Evolutionary conservation across 2,113 vertebrate species (phyloP).

Genomic region (Rhabdornis inornatus): DNA sequence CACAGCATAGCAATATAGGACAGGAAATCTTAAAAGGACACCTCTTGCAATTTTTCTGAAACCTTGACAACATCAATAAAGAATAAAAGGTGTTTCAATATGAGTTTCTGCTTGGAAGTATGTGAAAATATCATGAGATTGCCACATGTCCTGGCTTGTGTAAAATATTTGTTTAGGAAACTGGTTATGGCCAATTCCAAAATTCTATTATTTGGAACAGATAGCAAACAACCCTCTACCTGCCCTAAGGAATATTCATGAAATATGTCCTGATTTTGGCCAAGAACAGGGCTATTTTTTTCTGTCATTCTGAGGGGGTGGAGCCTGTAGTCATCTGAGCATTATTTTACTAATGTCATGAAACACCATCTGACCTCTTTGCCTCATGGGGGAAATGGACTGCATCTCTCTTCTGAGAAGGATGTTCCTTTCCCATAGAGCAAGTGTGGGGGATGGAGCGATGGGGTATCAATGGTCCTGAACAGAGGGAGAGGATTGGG

Average conservation of each 20-base stretch:
- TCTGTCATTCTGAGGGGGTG: background rate
- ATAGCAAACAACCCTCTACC: background rate
- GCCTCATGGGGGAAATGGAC: background rate
- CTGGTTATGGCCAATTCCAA: background rate
- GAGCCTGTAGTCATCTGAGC: background rate
- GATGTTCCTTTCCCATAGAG: no score
- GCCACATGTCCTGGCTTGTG: background rate
- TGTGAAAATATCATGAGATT: background rate
- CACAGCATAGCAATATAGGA: background rate
- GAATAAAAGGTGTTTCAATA: background rate
- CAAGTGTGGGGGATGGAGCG: fast-evolving
- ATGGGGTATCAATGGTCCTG: fast-evolving
- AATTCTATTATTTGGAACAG: background rate
- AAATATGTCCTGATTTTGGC: background rate
- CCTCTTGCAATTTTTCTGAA: background rate
- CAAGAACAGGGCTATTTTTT: background rate
- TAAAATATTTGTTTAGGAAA: background rate
- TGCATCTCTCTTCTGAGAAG: fast-evolving
- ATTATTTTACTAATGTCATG: background rate
- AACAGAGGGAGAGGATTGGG: background rate
- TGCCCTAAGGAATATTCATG: background rate
- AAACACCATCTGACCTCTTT: background rate
- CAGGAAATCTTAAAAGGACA: background rate
- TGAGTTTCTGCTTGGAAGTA: background rate
- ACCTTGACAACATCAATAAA: background rate